Evolutionary conservation across 2,888 invertebrate species (phyloP).

Genomic region (Teleiodes luculella): DNA sequence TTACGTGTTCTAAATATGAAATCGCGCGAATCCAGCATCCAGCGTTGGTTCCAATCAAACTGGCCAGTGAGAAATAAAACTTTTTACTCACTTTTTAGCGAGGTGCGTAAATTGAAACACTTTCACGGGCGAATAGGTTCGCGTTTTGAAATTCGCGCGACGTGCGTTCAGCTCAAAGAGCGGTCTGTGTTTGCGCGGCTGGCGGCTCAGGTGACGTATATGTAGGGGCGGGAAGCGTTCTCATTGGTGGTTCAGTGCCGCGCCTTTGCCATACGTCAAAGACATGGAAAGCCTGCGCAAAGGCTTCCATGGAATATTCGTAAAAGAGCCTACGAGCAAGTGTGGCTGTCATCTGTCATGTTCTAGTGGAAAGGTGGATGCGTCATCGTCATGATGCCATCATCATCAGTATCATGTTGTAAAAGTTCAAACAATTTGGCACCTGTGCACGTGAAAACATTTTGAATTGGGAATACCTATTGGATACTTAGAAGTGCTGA

Average conservation of each 20-base stretch:
- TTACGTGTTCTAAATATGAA: conserved; percentile 6
- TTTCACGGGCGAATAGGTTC: conserved; percentile 21
- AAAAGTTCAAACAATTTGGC: too few species aligned
- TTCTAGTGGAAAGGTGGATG: too few species aligned
- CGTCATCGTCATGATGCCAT: too few species aligned
- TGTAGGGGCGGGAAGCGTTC: conserved; percentile 43
- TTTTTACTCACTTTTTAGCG: conserved; percentile 27
- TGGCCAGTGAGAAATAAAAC: conserved; percentile 12
- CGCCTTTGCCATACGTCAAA: conserved; percentile 42
- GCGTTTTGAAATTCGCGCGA: conserved; percentile 28
- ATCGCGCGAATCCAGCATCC: conserved; percentile 17
- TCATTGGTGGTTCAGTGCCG: conserved; percentile 54
- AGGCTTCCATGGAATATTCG: conserved; percentile 21
- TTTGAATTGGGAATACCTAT: too few species aligned
- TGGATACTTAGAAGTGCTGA: too few species aligned
- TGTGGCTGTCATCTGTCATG: too few species aligned
- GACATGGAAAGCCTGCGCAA: conserved; percentile 53
- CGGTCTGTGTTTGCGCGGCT: conserved; percentile 49
- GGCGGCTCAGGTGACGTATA: conserved; percentile 52
- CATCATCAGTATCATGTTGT: too few species aligned
- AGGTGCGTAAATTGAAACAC: conserved; percentile 18
- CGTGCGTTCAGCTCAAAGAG: conserved; percentile 21
- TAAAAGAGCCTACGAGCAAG: too few species aligned
- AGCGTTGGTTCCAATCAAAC: conserved; percentile 15
- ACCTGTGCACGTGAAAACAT: too few species aligned